These are phyloP conservation scores for Eulemur coronatus DNA, from an alignment of 2,797 vertebrate genomes.

Conservation along the genomic window DNA sequence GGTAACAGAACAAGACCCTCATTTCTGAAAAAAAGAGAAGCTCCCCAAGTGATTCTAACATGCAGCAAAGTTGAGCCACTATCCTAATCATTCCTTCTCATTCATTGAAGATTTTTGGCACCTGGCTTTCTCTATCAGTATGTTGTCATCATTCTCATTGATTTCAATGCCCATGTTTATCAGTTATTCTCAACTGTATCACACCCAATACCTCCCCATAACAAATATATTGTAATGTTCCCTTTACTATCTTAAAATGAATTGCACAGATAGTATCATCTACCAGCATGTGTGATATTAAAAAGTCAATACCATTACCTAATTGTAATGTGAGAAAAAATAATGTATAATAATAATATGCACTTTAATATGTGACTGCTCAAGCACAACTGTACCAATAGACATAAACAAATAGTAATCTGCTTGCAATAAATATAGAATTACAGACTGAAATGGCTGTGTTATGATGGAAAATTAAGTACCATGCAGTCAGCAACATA, in stretches of 20 bases:
- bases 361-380: slow-evolving; percentile 36
- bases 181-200: neutral
- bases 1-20: neutral
- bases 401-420: slow-evolving; percentile 30
- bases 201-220: neutral
- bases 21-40: neutral
- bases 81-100: neutral
- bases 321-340: slow-evolving; percentile 20
- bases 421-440: neutral
- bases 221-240: neutral
- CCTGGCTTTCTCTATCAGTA: neutral
- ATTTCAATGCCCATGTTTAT: neutral
- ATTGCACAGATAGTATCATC: slow-evolving; percentile 11
- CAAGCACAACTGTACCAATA: neutral
- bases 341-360: slow-evolving; percentile 2
- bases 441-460: neutral
- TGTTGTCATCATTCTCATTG: neutral
- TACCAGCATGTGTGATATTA: neutral
- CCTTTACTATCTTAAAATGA: slow-evolving; percentile 31
- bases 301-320: slow-evolving; percentile 48
- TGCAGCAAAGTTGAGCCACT: neutral
- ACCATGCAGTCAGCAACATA: neutral
- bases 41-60: neutral
- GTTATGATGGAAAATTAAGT: slow-evolving; percentile 52
- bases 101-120: neutral